These are phyloP conservation scores for Eufriesea mexicana DNA, from an alignment of 1,140 invertebrate species.

Conservation along the genomic window DNA sequence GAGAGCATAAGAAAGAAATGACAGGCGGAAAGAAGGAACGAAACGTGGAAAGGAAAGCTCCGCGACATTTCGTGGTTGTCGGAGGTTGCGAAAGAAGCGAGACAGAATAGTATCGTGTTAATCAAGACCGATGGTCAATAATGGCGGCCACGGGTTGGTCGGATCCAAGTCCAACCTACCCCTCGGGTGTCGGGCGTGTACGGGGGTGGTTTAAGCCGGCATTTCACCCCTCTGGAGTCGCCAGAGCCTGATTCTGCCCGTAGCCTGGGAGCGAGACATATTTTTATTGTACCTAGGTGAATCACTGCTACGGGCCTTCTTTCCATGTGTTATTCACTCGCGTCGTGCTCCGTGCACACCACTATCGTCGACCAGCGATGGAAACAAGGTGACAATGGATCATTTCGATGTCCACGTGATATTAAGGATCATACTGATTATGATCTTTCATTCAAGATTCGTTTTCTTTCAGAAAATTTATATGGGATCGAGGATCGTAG, in stretches of 20 bases:
- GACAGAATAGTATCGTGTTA: conserved; percentile 54
- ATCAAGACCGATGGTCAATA: conserved; percentile 73
- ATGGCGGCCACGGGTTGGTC: conserved; percentile 69
- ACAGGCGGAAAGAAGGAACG: background rate
- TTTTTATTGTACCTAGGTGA: conserved; percentile 74
- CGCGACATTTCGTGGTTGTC: conserved; percentile 27
- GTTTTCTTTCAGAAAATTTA: no score
- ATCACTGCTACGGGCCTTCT: conserved; percentile 68
- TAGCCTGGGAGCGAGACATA: conserved; percentile 67
- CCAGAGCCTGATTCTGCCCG: conserved; percentile 74
- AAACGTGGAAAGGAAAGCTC: conserved; percentile 9
- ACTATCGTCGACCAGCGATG: background rate
- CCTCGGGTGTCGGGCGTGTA: conserved; percentile 57
- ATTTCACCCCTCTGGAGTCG: conserved; percentile 68
- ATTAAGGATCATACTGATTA: background rate
- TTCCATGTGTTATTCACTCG: conserved; percentile 31
- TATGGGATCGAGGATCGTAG: no score
- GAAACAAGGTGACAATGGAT: background rate
- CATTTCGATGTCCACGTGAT: background rate
- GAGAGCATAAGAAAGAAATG: conserved; percentile 24
- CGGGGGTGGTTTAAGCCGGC: conserved; percentile 63
- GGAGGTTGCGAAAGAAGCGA: conserved; percentile 48
- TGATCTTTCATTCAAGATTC: no score
- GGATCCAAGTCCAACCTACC: conserved; percentile 60
- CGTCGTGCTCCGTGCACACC: background rate